Evolutionary conservation across 2,888 invertebrate genomes (phyloP).

Genomic region (Trichogramma evanescens): DNA sequence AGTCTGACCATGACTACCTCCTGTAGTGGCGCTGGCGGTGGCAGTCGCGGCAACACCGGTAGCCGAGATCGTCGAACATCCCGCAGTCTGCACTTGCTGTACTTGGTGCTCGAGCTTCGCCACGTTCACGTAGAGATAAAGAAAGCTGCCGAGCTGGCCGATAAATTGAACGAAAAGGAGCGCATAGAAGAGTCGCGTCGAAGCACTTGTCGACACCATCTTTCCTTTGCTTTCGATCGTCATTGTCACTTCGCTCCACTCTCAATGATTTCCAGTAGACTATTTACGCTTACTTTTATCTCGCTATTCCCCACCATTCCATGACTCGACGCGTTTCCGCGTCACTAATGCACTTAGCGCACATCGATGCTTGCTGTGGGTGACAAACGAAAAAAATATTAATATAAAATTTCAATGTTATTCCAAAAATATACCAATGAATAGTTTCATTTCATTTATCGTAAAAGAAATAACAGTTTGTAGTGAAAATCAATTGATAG

Average conservation of each 20-base stretch:
- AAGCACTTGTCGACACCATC: constrained; percentile 28
- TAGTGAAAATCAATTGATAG: no score
- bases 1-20: background rate
- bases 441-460: no score
- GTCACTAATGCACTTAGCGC: no score
- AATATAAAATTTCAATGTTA: no score
- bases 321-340: no score
- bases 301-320: no score
- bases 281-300: no score
- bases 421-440: no score
- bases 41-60: background rate
- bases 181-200: constrained; percentile 34
- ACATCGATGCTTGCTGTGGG: no score
- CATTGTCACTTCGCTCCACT: background rate
- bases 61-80: constrained; percentile 16
- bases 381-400: no score
- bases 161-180: constrained; percentile 39
- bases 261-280: background rate
- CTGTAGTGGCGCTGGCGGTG: background rate
- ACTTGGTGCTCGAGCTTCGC: constrained; percentile 35
- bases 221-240: constrained; percentile 8
- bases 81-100: constrained; percentile 7
- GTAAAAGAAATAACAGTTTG: no score
- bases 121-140: constrained; percentile 39
- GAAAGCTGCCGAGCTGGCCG: constrained; percentile 37